These are phyloP conservation scores for Slavum lentiscoides DNA, from an alignment of 2,888 invertebrate genomes.

Conservation along the genomic window DNA sequence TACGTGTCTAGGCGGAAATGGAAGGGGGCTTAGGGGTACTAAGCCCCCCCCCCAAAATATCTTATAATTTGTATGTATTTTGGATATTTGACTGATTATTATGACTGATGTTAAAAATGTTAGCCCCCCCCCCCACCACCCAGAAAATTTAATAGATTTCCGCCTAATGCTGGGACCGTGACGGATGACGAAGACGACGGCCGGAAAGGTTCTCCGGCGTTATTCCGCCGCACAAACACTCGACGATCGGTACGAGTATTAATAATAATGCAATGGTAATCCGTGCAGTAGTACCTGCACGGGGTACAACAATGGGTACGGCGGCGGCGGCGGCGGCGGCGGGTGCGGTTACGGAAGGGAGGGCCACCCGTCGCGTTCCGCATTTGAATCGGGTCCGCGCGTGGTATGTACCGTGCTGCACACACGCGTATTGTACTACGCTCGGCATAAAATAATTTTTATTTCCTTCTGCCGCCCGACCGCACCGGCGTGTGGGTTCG, in stretches of 20 bases:
- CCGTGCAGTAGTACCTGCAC: not conserved
- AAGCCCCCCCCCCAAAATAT: no score
- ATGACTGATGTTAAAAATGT: no score
- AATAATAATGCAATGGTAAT: constrained; percentile 37
- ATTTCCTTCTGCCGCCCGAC: constrained; percentile 17
- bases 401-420: constrained; percentile 6
- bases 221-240: constrained; percentile 17
- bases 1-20: no score
- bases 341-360: not conserved
- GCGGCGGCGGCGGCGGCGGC: not conserved
- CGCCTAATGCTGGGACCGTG: no score
- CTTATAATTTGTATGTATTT: no score
- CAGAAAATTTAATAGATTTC: no score
- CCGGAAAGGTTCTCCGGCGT: not conserved
- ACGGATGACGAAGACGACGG: no score
- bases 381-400: constrained; percentile 28
- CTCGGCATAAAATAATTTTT: not conserved
- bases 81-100: no score
- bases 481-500: constrained; percentile 31
- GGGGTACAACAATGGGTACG: constrained; percentile 41
- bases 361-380: constrained; percentile 47
- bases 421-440: not conserved
- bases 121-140: no score
- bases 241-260: constrained; percentile 47
- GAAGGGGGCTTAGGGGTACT: no score